These are phyloP conservation scores for Amaurobius ferox DNA, from an alignment of 2,888 invertebrate species.

Conservation along the genomic window DNA sequence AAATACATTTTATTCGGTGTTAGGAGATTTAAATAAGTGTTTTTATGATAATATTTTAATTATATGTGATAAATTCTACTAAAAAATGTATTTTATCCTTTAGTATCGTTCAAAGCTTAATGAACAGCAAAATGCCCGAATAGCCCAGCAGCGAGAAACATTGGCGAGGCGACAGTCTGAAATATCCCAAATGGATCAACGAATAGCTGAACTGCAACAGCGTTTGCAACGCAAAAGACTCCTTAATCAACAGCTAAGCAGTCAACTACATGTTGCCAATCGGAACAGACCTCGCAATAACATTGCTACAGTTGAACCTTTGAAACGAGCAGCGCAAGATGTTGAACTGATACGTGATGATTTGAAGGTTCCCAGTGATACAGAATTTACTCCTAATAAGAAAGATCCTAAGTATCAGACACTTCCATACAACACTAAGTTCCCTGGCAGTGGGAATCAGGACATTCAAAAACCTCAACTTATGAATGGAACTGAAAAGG, in stretches of 20 bases:
- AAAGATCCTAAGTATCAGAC: slow-evolving; percentile 92
- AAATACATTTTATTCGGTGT: no score
- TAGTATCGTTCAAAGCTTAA: slow-evolving; percentile 97
- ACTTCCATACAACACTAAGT: slow-evolving; percentile 91
- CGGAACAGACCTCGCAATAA: slow-evolving; percentile 70
- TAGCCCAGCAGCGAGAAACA: slow-evolving; percentile 92
- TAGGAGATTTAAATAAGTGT: no score
- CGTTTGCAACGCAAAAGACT: slow-evolving; percentile 91
- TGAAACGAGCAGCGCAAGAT: slow-evolving; percentile 75
- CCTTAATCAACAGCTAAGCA: slow-evolving; percentile 86
- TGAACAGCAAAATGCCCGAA: slow-evolving; percentile 93
- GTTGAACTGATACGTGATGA: slow-evolving; percentile 58
- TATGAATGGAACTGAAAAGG: slow-evolving; percentile 32
- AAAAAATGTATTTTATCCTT: slow-evolving; percentile 11
- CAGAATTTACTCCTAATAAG: slow-evolving; percentile 68
- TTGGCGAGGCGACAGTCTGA: slow-evolving; percentile 93
- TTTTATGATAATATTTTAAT: no score
- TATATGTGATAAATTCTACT: no score
- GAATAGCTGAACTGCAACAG: slow-evolving; percentile 95
- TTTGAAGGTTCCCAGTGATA: slow-evolving; percentile 60
- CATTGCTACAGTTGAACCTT: slow-evolving; percentile 79
- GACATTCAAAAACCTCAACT: slow-evolving; percentile 16
- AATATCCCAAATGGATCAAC: slow-evolving; percentile 92
- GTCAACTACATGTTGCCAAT: slow-evolving; percentile 78
- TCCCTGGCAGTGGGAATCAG: slow-evolving; percentile 33